These are phyloP conservation scores for Xestia ashworthii DNA, from an alignment of 2,888 invertebrate species.

Conservation along the genomic window DNA sequence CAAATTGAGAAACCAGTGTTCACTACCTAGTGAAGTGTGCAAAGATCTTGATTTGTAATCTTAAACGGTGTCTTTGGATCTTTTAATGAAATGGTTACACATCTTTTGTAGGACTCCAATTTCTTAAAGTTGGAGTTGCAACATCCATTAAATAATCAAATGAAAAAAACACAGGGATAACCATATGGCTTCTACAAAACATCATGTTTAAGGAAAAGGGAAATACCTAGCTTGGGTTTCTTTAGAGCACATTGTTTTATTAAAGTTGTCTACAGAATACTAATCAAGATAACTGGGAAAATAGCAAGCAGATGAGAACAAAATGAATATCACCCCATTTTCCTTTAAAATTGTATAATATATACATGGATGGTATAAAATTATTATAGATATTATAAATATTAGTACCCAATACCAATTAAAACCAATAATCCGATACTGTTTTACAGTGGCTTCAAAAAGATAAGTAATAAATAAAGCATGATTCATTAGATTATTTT, in stretches of 20 bases:
- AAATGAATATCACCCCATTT: not conserved
- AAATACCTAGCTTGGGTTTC: slow-evolving; percentile 1
- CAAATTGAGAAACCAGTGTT: not conserved
- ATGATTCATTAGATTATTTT: not conserved
- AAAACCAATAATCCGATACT: not conserved
- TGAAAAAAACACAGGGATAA: slow-evolving; percentile 7
- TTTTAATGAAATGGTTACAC: slow-evolving; percentile 7
- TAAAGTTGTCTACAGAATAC: slow-evolving; percentile 28
- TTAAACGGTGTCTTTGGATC: not conserved
- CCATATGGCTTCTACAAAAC: not conserved
- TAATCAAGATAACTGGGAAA: slow-evolving; percentile 32
- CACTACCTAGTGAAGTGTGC: slow-evolving; percentile 14
- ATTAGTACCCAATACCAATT: not conserved
- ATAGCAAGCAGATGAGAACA: slow-evolving; percentile 4
- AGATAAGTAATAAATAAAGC: not conserved
- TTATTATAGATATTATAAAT: not conserved
- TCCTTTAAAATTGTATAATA: not conserved
- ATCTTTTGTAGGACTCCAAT: not conserved
- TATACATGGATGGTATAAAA: not conserved
- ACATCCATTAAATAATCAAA: not conserved
- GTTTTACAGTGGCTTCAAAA: not conserved
- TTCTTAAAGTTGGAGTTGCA: not conserved
- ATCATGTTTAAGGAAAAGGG: slow-evolving; percentile 5
- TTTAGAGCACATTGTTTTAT: not conserved
- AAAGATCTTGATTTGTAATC: slow-evolving; percentile 3